A percentile compares a stretch with the other conserved stretches of the same genome.
Conservation (phyloP, 2,888 invertebrate species). For the Drosophila robusta region DNA sequence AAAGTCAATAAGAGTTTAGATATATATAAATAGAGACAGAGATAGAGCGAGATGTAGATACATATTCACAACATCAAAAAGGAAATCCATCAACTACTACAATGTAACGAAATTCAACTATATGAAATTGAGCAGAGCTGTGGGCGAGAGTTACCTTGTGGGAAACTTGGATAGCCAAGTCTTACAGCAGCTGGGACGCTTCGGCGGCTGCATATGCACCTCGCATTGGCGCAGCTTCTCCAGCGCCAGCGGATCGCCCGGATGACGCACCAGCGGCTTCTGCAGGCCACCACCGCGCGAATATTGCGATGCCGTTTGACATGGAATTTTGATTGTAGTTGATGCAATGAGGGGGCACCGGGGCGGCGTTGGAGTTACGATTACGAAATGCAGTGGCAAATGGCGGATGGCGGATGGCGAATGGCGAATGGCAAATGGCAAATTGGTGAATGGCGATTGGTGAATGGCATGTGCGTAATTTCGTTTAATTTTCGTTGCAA, state of each 20-base stretch:
- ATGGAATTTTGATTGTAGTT: conserved; percentile 76
- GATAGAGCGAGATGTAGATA: conserved; percentile 61
- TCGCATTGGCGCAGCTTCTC: conserved; percentile 96
- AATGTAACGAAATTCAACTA: conserved; percentile 61
- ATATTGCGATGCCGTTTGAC: conserved; percentile 79
- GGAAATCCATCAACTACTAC: conserved; percentile 84
- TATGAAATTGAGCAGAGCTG: conserved; percentile 38
- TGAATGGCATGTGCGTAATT: conserved; percentile 69
- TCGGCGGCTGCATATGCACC: conserved; percentile 93
- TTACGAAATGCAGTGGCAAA: conserved; percentile 15
- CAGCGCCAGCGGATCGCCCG: conserved; percentile 91
- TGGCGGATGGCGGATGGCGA: conserved; percentile 11
- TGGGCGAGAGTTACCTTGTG: conserved; percentile 87
- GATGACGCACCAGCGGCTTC: conserved; percentile 95
- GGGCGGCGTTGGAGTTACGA: conserved; percentile 21
- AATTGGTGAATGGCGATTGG: conserved; percentile 20
- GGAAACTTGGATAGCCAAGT: conserved; percentile 98
- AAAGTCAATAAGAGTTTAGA: conserved; percentile 66
- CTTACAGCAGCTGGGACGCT: conserved; percentile 94
- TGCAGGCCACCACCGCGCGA: conserved; percentile 84
- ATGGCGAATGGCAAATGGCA: conserved; percentile 7
- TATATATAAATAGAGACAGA: conserved; percentile 56
- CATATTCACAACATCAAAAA: conserved; percentile 85
- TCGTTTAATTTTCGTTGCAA: conserved; percentile 69
- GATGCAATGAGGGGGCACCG: conserved; percentile 58